Percentiles rank a stretch among this genome's conserved stretches.
Evolutionary conservation across 2,113 vertebrate species (phyloP).

Genomic region (Peromyscus maniculatus): DNA sequence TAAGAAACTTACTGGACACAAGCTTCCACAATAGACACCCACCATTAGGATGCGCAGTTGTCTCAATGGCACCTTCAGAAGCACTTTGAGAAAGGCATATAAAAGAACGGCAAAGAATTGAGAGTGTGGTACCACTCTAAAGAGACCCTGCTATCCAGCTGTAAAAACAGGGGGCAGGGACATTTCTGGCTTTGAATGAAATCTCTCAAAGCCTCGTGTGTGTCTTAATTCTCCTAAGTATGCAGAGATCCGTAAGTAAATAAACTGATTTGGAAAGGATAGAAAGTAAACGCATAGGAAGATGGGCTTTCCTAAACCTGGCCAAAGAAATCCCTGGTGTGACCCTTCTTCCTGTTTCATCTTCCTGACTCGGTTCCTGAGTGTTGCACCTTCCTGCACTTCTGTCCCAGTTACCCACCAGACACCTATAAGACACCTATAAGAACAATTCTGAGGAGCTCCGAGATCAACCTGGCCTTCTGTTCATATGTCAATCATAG

Average conservation of each 20-base stretch:
- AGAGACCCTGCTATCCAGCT: background rate
- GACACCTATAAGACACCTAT: background rate
- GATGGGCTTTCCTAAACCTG: background rate
- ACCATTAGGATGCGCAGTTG: background rate
- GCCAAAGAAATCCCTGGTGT: background rate
- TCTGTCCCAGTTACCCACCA: background rate
- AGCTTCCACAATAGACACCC: background rate
- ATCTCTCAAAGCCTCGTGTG: background rate
- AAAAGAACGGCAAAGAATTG: background rate
- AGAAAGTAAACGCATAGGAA: constrained; percentile 12
- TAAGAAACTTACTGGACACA: background rate
- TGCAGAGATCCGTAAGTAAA: background rate
- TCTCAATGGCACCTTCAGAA: background rate
- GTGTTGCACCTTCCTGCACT: background rate
- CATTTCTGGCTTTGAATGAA: background rate
- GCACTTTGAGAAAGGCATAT: background rate
- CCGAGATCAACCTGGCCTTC: background rate
- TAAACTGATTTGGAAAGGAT: background rate
- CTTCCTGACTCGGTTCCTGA: background rate
- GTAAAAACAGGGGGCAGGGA: too few relatives aligned
- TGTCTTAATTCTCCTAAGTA: background rate
- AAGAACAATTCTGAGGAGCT: background rate
- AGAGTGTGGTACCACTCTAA: background rate
- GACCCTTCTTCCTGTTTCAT: background rate
- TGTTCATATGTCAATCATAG: background rate